Percentiles rank a stretch among this genome's conserved stretches.
These are phyloP conservation scores for Podabrus alpinus DNA, from an alignment of 2,888 invertebrate species.

Conservation along the genomic window DNA sequence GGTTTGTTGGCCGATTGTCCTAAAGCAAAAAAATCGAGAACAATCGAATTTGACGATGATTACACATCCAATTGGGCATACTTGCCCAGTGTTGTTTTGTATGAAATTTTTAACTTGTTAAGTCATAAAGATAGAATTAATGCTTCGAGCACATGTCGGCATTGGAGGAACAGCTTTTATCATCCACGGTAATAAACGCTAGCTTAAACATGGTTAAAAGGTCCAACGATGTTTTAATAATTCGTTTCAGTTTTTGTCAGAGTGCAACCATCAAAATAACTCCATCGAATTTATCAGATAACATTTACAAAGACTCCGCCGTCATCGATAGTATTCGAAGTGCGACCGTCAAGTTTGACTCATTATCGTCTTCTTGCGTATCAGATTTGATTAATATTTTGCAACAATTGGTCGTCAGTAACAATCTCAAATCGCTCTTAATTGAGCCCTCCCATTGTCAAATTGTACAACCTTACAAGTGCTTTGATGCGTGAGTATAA, in stretches of 20 bases:
- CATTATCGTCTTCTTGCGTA: conserved; percentile 48
- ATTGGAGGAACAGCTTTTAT: conserved; percentile 53
- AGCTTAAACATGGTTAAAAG: background rate
- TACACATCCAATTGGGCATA: conserved; percentile 47
- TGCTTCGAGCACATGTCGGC: conserved; percentile 53
- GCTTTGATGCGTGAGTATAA: conserved; percentile 35
- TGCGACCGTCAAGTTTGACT: conserved; percentile 49
- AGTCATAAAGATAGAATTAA: conserved; percentile 48
- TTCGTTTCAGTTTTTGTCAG: conserved; percentile 51
- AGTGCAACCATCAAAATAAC: conserved; percentile 50
- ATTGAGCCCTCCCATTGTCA: conserved; percentile 54
- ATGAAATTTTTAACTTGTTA: conserved; percentile 52
- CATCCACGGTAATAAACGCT: conserved; percentile 49
- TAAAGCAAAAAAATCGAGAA: conserved; percentile 53
- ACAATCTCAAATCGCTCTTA: conserved; percentile 49
- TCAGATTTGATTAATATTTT: conserved; percentile 51
- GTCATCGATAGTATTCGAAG: conserved; percentile 49
- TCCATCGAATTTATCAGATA: conserved; percentile 44
- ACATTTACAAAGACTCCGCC: conserved; percentile 47
- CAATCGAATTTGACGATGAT: conserved; percentile 38
- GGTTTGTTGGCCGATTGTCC: conserved; percentile 49
- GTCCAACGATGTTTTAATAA: background rate
- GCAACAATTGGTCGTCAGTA: conserved; percentile 48
- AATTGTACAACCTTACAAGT: conserved; percentile 43
- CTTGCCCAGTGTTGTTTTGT: conserved; percentile 51